Base-by-base conservation (phyloP, 2,113 vertebrate genomes). In the Pachyramphus minor region DNA sequence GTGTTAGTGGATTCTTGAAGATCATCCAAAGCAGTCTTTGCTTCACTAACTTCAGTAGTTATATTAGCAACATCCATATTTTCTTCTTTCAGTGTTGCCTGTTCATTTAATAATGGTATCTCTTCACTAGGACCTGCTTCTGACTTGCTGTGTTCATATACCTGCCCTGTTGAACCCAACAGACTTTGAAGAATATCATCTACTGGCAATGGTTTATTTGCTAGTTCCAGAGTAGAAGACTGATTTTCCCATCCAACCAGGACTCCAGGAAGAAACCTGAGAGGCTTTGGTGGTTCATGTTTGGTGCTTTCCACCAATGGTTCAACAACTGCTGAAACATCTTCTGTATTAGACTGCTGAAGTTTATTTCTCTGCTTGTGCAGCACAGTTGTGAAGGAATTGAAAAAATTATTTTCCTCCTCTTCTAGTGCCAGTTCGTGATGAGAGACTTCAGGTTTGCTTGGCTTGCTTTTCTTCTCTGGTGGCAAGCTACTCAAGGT, bases 201-300 rank as follows among this genome's bases (percentile, higher is more conserved):
- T 64, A 98, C 95, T 59, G 97, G 97, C 73, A 98, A 78, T 0
- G 98, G 97, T 91, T 98, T 99, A 90, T 96, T 98, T 81, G 98
- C 98, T 87, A 99, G 89, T 85, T 99, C 98, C 91, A 99, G 96
- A 88, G 98, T 97, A 71, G 98, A 98, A 60, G 98, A 94, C 23
- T 99, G 98, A 68, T 98, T 99, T 86, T 99, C 99, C 98, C 98
- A 99, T 49, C 99, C 99, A 75, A 99, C 98, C 60, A 99, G 96
- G 71, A 99, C 99, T 59, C 99, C 99, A 42, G 99, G 99, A 93
- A 99, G 99, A 89, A 99, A 99, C 45, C 99, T 97, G 91, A 99
- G 97, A 22, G 99, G 99, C 93, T 99, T 99, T 1, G 98, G 96
- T 59, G 98, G 85, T 59, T 99, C 99, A 41, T 98, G 98, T 85